Base-by-base conservation (phyloP, 1,140 invertebrate genomes). In the Caenorhabditis briggsae region DNA sequence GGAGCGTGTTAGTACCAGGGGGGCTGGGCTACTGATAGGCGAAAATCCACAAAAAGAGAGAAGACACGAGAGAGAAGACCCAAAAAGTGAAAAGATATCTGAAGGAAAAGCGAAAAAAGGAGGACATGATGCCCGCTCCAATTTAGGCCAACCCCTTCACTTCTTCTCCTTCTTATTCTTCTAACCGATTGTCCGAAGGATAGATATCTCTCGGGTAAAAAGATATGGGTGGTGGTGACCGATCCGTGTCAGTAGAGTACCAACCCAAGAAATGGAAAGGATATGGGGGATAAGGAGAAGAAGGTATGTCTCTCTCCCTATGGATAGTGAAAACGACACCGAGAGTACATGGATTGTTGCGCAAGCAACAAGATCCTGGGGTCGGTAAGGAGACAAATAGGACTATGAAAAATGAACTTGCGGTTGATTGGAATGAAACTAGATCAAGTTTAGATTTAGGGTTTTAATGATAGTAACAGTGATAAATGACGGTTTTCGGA, bases 81-180 rank as follows among this genome's bases (percentile, higher is more conserved):
- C 23, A 25, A 61, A 23, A 25, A 61, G 59, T 25, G 59, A 82
- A 33, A 43, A 59, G 82, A 82, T 41, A 82, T 82, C 23, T 55
- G 14, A 9, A n/a, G 41, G 48, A 33, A 83, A 83, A 83, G 82
- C 82, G 82, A 59, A 59, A 59, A 59, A 83, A 61, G 58, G 82
- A 78, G 43, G 70, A 78, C 46, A 50, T 23, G 46, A 78, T 48
- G 18, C 8, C 59, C 23, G 20, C 8, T 25, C 70, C 70, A 78
- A 78, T 78, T 78, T 78, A 78, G 70, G 70, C 70, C 70, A 78
- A 48, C 64, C 64, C 64, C 16, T 16, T 53, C 50, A 33, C 33
- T 33, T 33, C 61, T 41, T 41, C n/a, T 20, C 9, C n/a, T n/a
- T 23, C 58, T 59, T 23, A 18, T 23, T 33, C 61, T 16, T 64